Evolutionary conservation across 2,888 invertebrate species (phyloP).

Genomic region (Spisula solida): DNA sequence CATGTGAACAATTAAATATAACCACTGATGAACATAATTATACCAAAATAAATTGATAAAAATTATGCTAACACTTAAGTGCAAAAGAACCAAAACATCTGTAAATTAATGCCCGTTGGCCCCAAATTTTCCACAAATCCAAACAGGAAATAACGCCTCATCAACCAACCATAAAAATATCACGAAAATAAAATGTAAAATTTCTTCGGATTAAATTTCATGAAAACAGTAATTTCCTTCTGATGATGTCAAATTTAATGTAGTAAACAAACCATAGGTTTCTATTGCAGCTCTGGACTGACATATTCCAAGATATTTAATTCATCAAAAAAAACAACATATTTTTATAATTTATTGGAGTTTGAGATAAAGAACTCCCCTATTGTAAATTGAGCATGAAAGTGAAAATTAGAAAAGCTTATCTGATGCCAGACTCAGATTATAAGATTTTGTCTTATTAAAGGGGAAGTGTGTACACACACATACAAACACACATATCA

Average conservation of each 20-base stretch:
- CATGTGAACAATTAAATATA: no score
- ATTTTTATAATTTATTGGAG: constrained; percentile 62
- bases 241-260: neutral
- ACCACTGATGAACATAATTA: no score
- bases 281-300: neutral
- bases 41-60: neutral
- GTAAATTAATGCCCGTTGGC: neutral
- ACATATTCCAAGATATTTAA: constrained; percentile 15
- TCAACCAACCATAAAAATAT: neutral
- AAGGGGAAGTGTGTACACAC: neutral
- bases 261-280: neutral
- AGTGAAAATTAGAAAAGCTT: constrained; percentile 61
- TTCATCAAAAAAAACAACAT: constrained; percentile 55
- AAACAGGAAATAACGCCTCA: neutral
- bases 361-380: constrained; percentile 61
- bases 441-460: constrained; percentile 33
- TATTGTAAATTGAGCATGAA: constrained; percentile 69
- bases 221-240: constrained; percentile 3
- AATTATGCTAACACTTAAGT: neutral
- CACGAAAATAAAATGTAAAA: neutral
- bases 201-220: neutral
- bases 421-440: constrained; percentile 54
- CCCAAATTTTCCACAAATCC: neutral
- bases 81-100: neutral
- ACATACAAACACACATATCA: neutral